Evolutionary conservation across 2,888 invertebrate species (phyloP).

Genomic region (Rotaria socialis): DNA sequence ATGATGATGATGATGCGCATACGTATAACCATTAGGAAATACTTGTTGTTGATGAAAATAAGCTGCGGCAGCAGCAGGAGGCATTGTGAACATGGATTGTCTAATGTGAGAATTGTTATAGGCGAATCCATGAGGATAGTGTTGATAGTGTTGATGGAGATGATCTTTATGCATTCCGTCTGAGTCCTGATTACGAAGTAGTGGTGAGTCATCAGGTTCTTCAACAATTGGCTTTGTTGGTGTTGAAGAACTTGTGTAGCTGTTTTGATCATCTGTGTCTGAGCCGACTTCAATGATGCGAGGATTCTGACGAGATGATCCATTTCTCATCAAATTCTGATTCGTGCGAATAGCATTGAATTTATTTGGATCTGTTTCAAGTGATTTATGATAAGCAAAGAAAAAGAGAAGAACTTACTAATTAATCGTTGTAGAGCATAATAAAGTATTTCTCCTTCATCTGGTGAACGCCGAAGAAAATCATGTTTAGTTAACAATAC

Average conservation of each 20-base stretch:
- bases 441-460: slow-evolving; percentile 85
- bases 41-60: not conserved
- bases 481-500: slow-evolving; percentile 82
- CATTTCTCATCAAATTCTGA: not conserved
- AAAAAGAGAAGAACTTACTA: not conserved
- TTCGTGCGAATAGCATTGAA: not conserved
- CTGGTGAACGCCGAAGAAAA: slow-evolving; percentile 82
- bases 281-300: not conserved
- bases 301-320: not conserved
- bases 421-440: slow-evolving; percentile 69
- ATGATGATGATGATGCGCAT: not conserved
- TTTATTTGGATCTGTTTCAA: slow-evolving; percentile 9
- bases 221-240: slow-evolving; percentile 14
- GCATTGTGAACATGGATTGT: not conserved
- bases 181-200: not conserved
- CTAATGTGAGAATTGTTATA: not conserved
- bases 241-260: not conserved
- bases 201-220: slow-evolving; percentile 18
- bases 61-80: not conserved
- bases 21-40: not conserved
- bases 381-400: not conserved
- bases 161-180: not conserved
- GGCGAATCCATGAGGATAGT: not conserved
- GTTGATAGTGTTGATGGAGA: not conserved
- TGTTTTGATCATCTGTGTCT: slow-evolving; percentile 12